These are phyloP conservation scores for Chrysolina americana DNA, from an alignment of 2,888 invertebrate species.

Conservation along the genomic window DNA sequence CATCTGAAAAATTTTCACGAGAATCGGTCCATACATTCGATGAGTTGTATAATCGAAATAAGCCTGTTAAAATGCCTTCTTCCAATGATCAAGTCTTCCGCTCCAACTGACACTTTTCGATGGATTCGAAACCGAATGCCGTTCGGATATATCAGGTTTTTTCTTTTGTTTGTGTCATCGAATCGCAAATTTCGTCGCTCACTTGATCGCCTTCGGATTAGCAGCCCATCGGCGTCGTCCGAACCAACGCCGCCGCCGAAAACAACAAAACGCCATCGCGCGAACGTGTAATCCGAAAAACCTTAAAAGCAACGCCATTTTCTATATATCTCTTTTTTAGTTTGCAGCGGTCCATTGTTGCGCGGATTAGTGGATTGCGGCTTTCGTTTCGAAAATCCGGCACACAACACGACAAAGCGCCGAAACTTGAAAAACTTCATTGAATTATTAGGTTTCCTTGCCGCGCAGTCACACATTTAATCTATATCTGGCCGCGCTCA, in stretches of 20 bases:
- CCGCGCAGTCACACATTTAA: constrained; percentile 28
- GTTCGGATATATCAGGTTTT: background rate
- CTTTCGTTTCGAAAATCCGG: constrained; percentile 10
- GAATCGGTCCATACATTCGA: too few relatives aligned
- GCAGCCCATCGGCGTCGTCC: background rate
- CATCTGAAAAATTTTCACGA: too few relatives aligned
- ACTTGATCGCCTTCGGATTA: constrained; percentile 3
- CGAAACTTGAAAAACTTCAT: constrained; percentile 24
- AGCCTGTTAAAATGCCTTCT: background rate
- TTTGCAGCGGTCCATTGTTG: constrained; percentile 18
- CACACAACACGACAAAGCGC: constrained; percentile 18
- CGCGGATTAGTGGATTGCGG: constrained; percentile 18
- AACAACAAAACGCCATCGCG: constrained; percentile 14
- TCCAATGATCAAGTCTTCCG: background rate
- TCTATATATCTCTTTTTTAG: background rate
- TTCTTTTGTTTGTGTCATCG: background rate
- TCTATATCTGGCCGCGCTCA: constrained; percentile 35
- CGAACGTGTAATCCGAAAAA: constrained; percentile 19
- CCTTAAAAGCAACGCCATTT: constrained; percentile 10
- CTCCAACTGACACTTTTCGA: background rate
- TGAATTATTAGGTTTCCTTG: constrained; percentile 34
- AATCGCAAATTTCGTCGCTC: background rate
- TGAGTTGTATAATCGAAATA: background rate
- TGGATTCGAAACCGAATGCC: background rate
- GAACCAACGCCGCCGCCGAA: background rate